Conservation (phyloP, 2,797 vertebrate species). For the Taeniopygia guttata region DNA sequence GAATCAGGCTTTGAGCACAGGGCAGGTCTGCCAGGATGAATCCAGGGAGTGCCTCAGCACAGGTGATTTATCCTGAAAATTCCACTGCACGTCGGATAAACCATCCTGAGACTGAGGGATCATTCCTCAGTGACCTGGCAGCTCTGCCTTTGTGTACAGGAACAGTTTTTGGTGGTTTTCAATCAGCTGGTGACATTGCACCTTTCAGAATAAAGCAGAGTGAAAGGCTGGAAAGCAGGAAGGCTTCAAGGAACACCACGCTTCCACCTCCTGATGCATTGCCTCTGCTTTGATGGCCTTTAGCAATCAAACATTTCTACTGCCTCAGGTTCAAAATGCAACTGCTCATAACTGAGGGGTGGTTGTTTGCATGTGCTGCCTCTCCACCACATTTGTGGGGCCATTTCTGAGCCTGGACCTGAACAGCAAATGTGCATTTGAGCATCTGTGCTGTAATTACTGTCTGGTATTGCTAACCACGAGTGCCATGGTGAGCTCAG, state of each 20-base stretch:
- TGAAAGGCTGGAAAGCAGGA: background rate
- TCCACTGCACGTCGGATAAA: background rate
- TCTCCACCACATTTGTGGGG: background rate
- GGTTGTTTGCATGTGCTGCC: background rate
- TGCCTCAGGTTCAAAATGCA: background rate
- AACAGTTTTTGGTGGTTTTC: background rate
- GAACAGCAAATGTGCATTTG: background rate
- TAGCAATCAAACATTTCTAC: background rate
- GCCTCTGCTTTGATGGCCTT: background rate
- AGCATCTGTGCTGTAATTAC: background rate
- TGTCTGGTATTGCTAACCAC: background rate
- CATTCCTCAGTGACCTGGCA: background rate
- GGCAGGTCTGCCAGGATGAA: background rate
- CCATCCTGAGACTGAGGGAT: background rate
- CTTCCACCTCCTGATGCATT: background rate
- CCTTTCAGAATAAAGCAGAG: background rate
- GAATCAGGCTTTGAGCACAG: background rate
- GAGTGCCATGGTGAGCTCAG: background rate
- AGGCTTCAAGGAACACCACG: background rate
- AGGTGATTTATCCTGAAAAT: background rate
- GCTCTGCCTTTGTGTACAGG: background rate
- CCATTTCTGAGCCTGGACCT: background rate
- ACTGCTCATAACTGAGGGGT: background rate
- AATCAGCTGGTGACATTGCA: background rate
- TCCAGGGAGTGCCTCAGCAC: background rate